Base-by-base conservation (phyloP, 2,797 vertebrate genomes). In the Amazona finschi region DNA sequence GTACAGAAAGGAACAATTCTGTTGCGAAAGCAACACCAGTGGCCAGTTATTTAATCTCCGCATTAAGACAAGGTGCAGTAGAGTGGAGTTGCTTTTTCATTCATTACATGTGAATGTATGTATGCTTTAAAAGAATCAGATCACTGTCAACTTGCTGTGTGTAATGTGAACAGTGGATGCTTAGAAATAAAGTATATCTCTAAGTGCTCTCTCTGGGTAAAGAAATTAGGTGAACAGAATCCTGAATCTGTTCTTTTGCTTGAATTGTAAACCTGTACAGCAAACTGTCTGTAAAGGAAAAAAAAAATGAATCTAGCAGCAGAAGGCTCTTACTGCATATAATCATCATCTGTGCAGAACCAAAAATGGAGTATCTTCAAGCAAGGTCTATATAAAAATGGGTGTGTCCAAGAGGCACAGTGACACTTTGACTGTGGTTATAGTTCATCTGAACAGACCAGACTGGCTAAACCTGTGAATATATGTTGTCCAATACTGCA, bases 331-430 rank as follows among this genome's bases (percentile, higher is more conserved):
- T 61, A 4, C 4, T 90, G 47, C 31, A 25, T 91, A 55, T 71
- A 75, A 58, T 67, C 28, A 9, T 87, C n/a, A n/a, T 81, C 67
- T 31, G n/a, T 79, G n/a, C 39, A 61, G 87, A 85, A 76, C 89
- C 89, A 93, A 93, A 96, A 96, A 88, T 88, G 91, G 92, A 93
- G 41, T 88, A 75, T 91, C 80, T 96, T 88, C 73, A 57, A 76
- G 73, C 33, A 93, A 90, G 80, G 71, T 92, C 89, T 64, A 8
- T 92, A 72, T 88, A 33, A 83, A 77, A 72, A 97, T 97, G 98
- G 98, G 98, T 97, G 97, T 98, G 98, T 96, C 97, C 94, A 58
- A 85, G 89, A 96, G 94, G 77, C 94, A 96, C 91, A 67, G 97
- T 96, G 95, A 93, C 95, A 94, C 92, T 96, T 95, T 69, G 76